Base-by-base conservation (phyloP, 2,113 vertebrate species). In the Cichladusa arquata region DNA sequence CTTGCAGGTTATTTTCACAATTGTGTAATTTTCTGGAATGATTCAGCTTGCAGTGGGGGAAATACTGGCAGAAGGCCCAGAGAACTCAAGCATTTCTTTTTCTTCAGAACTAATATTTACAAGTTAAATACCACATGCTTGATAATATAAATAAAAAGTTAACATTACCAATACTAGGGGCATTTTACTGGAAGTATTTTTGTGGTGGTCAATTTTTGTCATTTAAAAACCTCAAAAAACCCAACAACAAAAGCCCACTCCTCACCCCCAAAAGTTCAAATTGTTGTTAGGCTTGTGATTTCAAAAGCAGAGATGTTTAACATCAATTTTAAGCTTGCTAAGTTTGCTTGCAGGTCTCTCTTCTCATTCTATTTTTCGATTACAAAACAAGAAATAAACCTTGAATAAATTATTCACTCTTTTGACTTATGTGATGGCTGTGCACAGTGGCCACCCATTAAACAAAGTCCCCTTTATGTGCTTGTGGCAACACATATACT, bases 61-160 rank as follows among this genome's bases (percentile, higher is more conserved):
- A 91, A 85, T 66, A 57, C 62, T 94, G 96, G 93, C 96, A 70
- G 33, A 88, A 13, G 42, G 81, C 93, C 94, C 81, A 90, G 85
- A 88, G 58, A 82, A 73, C 60, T 94, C 87, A 73, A 56, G 62
- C 38, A 62, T 86, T 19, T 83, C 86, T 87, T 83, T 61, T 90
- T 86, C 51, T 86, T 93, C 86, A 76, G 77, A 95, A 79, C 56
- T 81, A 95, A 72, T 94, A 91, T 84, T 94, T 97, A 95, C 65
- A 89, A 92, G 86, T 93, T 74, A 92, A 95, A 89, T 92, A 74
- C 15, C 57, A 60, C 31, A 60, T 60, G 48, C 25, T 95, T 92
- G 72, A 86, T 56, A 83, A 86, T 60, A 81, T 11, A 95, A 86
- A 76, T 51, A 56, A 70, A 88, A 95, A 40, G 24, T 61, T 76